Evolutionary conservation across 2,888 invertebrate species (phyloP), one percentile per base, ranked within the genome.

Genomic region (Endotricha flammealis): DNA sequence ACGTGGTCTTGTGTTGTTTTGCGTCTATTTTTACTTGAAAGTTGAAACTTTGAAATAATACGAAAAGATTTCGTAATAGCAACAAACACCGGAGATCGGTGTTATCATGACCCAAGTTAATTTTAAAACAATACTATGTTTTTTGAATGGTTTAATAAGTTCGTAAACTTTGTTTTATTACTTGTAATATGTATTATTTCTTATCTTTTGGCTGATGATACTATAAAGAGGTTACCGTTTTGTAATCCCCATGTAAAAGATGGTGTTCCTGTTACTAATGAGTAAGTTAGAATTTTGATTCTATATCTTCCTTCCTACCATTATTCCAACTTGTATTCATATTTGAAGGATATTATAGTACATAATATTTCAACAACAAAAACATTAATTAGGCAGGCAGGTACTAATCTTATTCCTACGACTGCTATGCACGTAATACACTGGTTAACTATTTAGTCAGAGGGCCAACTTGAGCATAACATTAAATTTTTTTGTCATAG

Each of bases 91-190:
- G 51, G 53, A 47, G 35, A 53, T 48, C 47, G 55, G 55, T 48
- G 67, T 80, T 80, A 71, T 34, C 57, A 85, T 85, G 85, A 73
- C 61, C 70, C 63, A 62, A 64, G 66, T 64, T 75, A 65, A 64
- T 75, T 76, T 75, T 54, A 60, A 65, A 46, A 61, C 66, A 67
- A 57, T 69, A 85, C 70, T 77, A 86, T 86, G 85, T 34, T 25
- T 13, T 80, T 76, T 69, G 65, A 68, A 46, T 82, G 82, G 82
- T 78, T 74, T 78, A 78, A 81, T 82, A 69, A 75, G 62, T 66
- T 78, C 49, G 66, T 80, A 53, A 73, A 71, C 51, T 50, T 80
- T 37, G 77, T 75, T 39, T 70, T 70, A 17, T 73, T 85, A 45
- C 61, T 69, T 32, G 49, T 82, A 50, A 68, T 70, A 50, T 76